These are phyloP conservation scores for Apodemus speciosus DNA, from an alignment of 2,113 vertebrate species.

Conservation along the genomic window DNA sequence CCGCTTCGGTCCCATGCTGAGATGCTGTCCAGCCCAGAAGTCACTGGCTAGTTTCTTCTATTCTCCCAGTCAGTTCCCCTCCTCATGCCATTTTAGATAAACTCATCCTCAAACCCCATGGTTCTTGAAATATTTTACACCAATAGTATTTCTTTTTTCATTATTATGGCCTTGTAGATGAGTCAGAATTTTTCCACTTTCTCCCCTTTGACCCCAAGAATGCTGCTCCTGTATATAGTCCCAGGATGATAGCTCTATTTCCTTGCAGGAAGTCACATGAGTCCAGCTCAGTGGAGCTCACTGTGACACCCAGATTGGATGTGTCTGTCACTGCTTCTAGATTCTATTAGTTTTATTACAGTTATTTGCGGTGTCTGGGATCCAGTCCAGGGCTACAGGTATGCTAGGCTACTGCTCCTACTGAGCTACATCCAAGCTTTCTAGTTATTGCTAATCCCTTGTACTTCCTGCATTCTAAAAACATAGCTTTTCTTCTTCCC, in stretches of 20 bases:
- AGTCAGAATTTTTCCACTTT: neutral
- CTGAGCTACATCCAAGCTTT: neutral
- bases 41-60: rapidly evolving
- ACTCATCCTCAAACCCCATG: neutral
- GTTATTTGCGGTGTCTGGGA: neutral
- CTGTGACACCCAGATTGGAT: neutral
- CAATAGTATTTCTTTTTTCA: neutral
- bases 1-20: neutral
- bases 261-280: neutral
- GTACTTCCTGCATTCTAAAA: neutral
- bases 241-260: neutral
- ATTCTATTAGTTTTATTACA: neutral
- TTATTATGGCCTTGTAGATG: neutral
- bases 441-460: neutral
- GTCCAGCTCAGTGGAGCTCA: neutral
- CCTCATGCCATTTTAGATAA: neutral
- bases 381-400: neutral
- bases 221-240: neutral
- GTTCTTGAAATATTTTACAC: neutral
- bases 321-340: neutral
- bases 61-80: neutral
- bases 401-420: neutral
- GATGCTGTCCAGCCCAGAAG: rapidly evolving
- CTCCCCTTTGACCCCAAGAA: neutral
- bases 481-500: neutral